Base-by-base conservation (phyloP, 2,888 invertebrate genomes). In the Hemithea aestivaria region DNA sequence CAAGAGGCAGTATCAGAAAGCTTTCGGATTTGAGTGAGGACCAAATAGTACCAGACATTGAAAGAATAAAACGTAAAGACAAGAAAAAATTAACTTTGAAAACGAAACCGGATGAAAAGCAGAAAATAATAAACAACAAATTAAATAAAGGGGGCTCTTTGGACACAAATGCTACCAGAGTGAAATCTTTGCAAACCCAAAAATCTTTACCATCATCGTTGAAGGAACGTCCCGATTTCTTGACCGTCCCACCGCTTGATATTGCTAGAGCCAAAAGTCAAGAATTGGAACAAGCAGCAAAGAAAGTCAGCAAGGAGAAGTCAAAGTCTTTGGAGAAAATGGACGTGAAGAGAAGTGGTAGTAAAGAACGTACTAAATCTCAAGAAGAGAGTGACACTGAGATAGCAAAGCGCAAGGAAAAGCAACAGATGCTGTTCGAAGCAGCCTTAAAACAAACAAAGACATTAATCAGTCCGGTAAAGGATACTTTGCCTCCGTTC, bases 391-490 rank as follows among this genome's bases (percentile, higher is more conserved):
- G 91, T 45, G 93, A 92, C 55, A 90, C 91, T 0, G 92, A 92
- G 66, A 90, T 90, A 29, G 91, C 90, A 1, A 93, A 93, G 66
- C 89, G 93, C 28, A 91, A 92, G 68, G 92, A 92, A 58, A 90
- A 92, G 48, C 93, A 93, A 58, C 93, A 93, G 64, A 90, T 92
- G 88, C 71, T 93, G 1, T 93, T 93, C 54, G 93, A 93, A 77
- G 91, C 91, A 2, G 93, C 93, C 1, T 90, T 93, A 62, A 92
- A 93, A 64, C 93, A 93, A 73, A 92, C 92, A 0, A 92, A 92
- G 57, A 92, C 92, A 0, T 80, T 93, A 49, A 89, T 93, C 20
- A 93, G 93, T 67, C 93, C 93, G 0, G 92, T 93, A 0, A 92
- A 92, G 65, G 93, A 93, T 63, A 89, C 90, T 1, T 59, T 93